Evolutionary conservation across 2,888 invertebrate species (phyloP).

Genomic region (Sabatieria punctata): DNA sequence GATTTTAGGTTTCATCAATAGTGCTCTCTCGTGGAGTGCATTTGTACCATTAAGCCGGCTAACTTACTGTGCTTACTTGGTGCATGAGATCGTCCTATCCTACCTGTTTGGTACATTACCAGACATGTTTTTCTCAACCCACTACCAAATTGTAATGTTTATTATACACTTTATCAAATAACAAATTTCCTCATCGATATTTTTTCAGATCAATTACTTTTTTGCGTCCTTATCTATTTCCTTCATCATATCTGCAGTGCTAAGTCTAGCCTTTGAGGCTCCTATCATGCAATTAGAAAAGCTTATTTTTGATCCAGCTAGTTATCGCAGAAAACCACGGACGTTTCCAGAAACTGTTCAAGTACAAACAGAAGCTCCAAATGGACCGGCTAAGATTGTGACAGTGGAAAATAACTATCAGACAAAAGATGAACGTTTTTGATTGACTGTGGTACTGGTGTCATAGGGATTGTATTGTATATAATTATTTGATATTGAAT

Average conservation of each 20-base stretch:
- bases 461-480: no score
- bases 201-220: slow-evolving; percentile 8
- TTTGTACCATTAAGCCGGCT: slow-evolving; percentile 31
- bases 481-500: no score
- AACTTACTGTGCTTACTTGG: slow-evolving; percentile 30
- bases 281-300: slow-evolving; percentile 9
- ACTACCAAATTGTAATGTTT: slow-evolving; percentile 8
- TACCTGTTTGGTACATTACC: background rate
- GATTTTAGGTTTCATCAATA: slow-evolving; percentile 27
- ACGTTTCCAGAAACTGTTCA: no score
- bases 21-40: slow-evolving; percentile 28
- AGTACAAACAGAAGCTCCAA: no score
- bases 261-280: slow-evolving; percentile 10
- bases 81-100: slow-evolving; percentile 9
- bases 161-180: background rate
- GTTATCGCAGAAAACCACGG: no score
- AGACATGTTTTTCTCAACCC: background rate
- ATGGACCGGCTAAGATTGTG: no score
- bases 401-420: no score
- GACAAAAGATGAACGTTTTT: no score
- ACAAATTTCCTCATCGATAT: background rate
- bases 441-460: no score
- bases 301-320: background rate
- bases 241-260: slow-evolving; percentile 1
- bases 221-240: slow-evolving; percentile 1